These are phyloP conservation scores for Hippocampus barbouri DNA, from an alignment of 2,113 vertebrate species.

Conservation along the genomic window DNA sequence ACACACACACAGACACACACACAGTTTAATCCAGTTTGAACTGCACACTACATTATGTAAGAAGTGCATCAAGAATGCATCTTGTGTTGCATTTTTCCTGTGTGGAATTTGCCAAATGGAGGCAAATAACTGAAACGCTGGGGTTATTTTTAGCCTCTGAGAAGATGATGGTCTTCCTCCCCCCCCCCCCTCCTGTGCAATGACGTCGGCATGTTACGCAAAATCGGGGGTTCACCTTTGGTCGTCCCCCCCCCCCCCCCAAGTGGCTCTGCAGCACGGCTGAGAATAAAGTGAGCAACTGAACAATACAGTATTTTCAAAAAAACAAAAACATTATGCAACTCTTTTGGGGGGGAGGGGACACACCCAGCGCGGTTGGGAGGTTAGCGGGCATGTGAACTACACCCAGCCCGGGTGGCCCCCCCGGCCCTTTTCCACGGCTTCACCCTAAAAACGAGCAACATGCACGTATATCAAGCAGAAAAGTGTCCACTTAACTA, in stretches of 20 bases:
- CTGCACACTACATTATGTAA: slow-evolving; percentile 1
- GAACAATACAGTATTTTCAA: neutral
- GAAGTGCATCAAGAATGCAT: neutral
- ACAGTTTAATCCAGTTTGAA: neutral
- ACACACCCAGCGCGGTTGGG: slow-evolving; percentile 28
- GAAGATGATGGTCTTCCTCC: slow-evolving; percentile 55
- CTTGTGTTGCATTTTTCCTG: neutral
- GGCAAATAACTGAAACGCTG: slow-evolving; percentile 45
- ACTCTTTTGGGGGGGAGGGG: neutral
- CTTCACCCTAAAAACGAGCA: neutral
- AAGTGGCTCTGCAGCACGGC: slow-evolving; percentile 28
- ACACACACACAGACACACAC: neutral
- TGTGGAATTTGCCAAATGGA: slow-evolving; percentile 5
- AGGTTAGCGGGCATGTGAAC: slow-evolving; percentile 15
- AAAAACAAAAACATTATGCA: neutral
- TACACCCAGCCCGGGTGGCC: neutral
- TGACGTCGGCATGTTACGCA: slow-evolving; percentile 67
- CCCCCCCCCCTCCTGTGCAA: slow-evolving; percentile 46
- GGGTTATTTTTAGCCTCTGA: slow-evolving; percentile 56
- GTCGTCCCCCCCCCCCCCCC: no score
- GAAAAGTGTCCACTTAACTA: slow-evolving; percentile 85
- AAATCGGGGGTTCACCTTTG: slow-evolving; percentile 67
- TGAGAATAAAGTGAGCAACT: slow-evolving; percentile 1
- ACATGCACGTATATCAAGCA: neutral
- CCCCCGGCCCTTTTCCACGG: neutral